A percentile compares a stretch with the other conserved stretches of the same genome.
phyloP scores from a whole-genome alignment of 2,888 invertebrate species.

The Eilema caniola region DNA sequence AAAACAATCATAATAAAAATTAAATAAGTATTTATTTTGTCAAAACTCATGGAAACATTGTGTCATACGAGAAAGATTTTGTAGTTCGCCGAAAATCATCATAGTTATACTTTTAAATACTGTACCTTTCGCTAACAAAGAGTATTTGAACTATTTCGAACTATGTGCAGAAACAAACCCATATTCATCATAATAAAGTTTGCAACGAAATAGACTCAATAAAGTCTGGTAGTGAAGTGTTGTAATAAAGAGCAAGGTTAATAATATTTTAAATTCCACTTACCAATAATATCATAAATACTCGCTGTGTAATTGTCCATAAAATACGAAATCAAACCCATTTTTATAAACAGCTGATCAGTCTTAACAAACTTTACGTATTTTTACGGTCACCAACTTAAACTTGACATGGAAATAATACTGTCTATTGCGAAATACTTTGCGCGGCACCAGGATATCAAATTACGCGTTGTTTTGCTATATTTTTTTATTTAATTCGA shows the following conservation, averaged over 20 bases:
- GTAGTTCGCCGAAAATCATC: background rate
- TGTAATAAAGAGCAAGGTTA: conserved; percentile 36
- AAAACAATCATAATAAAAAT: background rate
- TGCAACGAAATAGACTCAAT: background rate
- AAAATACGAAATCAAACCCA: conserved; percentile 74
- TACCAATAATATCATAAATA: conserved; percentile 79
- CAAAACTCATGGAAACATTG: background rate
- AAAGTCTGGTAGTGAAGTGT: background rate
- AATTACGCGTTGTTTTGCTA: conserved; percentile 57
- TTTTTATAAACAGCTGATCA: conserved; percentile 58
- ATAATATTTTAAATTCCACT: conserved; percentile 56
- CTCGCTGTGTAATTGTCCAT: conserved; percentile 77
- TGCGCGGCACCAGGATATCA: conserved; percentile 45
- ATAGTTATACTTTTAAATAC: background rate
- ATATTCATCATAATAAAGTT: background rate
- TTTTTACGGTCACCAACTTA: conserved; percentile 30
- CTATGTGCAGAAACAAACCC: background rate
- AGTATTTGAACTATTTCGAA: background rate
- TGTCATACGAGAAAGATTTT: background rate
- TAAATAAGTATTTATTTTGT: background rate
- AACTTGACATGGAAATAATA: conserved; percentile 49
- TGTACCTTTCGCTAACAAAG: background rate
- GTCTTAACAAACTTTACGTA: conserved; percentile 39
- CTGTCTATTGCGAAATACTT: conserved; percentile 45
- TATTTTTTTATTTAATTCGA: conserved; percentile 47